These are phyloP conservation scores for Hippocampus mohnikei DNA, from an alignment of 2,113 vertebrate genomes.

Conservation along the genomic window DNA sequence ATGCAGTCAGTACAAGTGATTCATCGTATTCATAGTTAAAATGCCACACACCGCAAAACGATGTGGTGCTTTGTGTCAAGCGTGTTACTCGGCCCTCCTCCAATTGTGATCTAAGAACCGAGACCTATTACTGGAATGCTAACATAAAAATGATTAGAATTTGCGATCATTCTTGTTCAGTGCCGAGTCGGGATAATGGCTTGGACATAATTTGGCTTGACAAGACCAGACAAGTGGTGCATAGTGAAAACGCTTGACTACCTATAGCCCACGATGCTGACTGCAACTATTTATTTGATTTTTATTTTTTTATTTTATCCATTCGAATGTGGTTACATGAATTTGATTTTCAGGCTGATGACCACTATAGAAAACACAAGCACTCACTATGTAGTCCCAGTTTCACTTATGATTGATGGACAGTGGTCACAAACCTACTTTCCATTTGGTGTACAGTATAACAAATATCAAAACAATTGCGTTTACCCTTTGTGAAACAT, in stretches of 20 bases:
- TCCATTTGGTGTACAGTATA: too few species aligned
- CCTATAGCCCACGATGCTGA: not conserved
- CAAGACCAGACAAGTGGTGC: not conserved
- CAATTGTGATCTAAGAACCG: not conserved
- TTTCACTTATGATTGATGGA: not conserved
- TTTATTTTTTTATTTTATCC: not conserved
- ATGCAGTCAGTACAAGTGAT: constrained; percentile 6
- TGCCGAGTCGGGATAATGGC: not conserved
- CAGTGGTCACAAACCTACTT: not conserved
- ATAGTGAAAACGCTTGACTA: not conserved
- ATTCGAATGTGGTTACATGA: not conserved
- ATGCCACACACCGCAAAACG: constrained; percentile 8
- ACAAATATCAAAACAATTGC: not conserved
- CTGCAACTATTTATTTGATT: not conserved
- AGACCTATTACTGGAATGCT: not conserved
- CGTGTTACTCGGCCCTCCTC: not conserved
- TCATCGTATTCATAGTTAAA: not conserved
- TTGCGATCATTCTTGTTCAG: not conserved
- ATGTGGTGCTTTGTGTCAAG: not conserved
- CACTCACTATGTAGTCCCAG: not conserved
- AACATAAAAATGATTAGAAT: not conserved
- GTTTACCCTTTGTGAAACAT: not conserved
- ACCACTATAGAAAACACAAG: not conserved
- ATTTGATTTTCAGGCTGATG: not conserved
- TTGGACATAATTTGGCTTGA: not conserved